Conservation (phyloP, 64 coral and sea anemone species). For the Montipora foliosa region DNA sequence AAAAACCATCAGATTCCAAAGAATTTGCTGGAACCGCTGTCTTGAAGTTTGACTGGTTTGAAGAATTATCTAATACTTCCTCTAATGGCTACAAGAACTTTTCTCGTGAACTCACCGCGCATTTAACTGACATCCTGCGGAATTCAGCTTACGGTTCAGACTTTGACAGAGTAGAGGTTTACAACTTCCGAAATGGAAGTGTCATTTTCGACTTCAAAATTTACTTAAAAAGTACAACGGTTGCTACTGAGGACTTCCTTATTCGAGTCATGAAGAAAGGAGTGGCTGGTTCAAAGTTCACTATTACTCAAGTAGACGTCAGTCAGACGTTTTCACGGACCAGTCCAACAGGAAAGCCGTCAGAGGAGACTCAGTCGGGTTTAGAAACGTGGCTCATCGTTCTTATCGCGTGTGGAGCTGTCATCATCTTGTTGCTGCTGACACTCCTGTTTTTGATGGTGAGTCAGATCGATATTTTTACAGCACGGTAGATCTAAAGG, state of each 20-base stretch:
- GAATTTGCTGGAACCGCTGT: neutral
- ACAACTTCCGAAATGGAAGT: neutral
- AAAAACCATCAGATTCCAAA: neutral
- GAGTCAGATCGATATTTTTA: neutral
- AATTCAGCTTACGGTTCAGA: neutral
- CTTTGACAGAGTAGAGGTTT: neutral
- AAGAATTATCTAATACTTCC: neutral
- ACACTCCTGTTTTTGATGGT: neutral
- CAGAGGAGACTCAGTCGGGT: neutral
- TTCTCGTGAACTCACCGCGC: neutral
- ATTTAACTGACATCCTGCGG: neutral
- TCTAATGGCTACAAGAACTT: neutral
- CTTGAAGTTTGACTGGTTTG: neutral
- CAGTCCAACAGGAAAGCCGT: neutral
- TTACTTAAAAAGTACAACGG: neutral
- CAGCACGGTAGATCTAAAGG: too few relatives aligned
- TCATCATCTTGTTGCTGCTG: neutral
- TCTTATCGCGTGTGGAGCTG: neutral
- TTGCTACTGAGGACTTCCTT: neutral
- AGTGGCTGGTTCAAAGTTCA: conserved; percentile 1
- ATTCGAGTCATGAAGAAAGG: neutral
- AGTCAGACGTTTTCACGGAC: neutral
- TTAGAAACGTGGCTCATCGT: neutral
- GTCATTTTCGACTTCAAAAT: conserved; percentile 19
- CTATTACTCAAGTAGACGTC: neutral